Base-by-base conservation (phyloP, 2,113 vertebrate genomes). In the Zingel zingel region DNA sequence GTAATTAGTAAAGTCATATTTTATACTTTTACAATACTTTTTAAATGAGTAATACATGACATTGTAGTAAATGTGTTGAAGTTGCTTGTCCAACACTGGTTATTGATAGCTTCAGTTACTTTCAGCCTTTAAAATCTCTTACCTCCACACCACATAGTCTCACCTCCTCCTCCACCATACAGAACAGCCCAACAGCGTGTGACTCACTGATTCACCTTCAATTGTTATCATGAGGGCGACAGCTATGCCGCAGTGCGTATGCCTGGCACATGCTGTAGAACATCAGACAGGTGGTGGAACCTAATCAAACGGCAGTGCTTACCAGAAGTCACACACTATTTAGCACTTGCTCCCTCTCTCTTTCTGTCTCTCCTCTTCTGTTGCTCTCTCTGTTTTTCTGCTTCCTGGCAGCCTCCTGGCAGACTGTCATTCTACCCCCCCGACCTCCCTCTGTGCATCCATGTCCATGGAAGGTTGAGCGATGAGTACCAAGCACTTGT, bases 221-320 rank as follows among this genome's bases (percentile, higher is more conserved):
- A 83, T 83, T 89, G 89, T 90, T 88, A 79, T 88, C 76, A 58
- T 23, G 77, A 74, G 88, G 79, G 86, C 83, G 84, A n/a, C 74
- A 66, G 84, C 79, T 54, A 50, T 47, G 86, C 87, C 14, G 61
- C 90, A 88, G 82, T 83, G 88, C 88, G 89, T 86, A 85, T 86
- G 91, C 79, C 77, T 71, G 81, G 74, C 84, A 73, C 81, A 85
- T 85, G 84, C 72, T 83, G 36, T 48, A 23, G 43, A 43, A 56
- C 86, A 84, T 85, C 81, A 77, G 77, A 67, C 81, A 88, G 88
- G 87, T 86, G 85, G 90, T 85, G 81, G 88, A 73, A 74, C 62
- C 81, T 81, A 81, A 89, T 93, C 90, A 83, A 85, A 88, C 89
- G 16, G 36, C 69, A 54, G 43, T 30, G 4, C 75, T 88, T 80